Conservation (phyloP, 1,140 invertebrate genomes). For the Reticulitermes speratus region DNA sequence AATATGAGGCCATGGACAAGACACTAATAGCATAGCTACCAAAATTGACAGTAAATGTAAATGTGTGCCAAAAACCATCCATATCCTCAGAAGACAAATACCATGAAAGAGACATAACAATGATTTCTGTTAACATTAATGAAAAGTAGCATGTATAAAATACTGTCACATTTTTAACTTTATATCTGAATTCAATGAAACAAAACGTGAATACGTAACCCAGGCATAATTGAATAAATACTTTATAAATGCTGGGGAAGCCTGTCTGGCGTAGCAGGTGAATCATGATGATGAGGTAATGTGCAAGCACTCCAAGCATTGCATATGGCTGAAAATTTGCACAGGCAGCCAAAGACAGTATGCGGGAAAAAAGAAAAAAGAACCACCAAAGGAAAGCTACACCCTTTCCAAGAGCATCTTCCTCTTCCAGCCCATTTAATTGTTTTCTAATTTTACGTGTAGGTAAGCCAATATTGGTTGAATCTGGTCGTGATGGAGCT, state of each 20-base stretch:
- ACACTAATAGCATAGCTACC: conserved; percentile 45
- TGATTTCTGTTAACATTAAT: conserved; percentile 63
- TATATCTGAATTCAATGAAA: conserved; percentile 71
- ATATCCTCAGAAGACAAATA: conserved; percentile 52
- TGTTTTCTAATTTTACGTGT: conserved; percentile 43
- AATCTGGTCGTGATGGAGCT: background rate
- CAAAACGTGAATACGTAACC: conserved; percentile 70
- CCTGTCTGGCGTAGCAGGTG: conserved; percentile 58
- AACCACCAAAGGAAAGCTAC: conserved; percentile 71
- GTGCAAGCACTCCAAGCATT: conserved; percentile 57
- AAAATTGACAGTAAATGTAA: conserved; percentile 46
- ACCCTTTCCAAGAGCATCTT: conserved; percentile 63
- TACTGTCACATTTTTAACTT: conserved; percentile 64
- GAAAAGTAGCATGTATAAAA: conserved; percentile 65
- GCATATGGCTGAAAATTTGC: conserved; percentile 64
- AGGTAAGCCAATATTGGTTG: conserved; percentile 39
- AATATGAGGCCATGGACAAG: conserved; percentile 45
- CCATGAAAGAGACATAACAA: conserved; percentile 63
- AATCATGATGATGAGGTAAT: conserved; percentile 59
- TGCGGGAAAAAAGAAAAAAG: conserved; percentile 62
- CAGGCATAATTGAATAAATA: conserved; percentile 62
- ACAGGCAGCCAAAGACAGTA: conserved; percentile 66
- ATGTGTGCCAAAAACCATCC: conserved; percentile 51
- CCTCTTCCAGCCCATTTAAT: conserved; percentile 61
- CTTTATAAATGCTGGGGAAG: conserved; percentile 54